phyloP scores from a whole-genome alignment of 2,113 vertebrate species.

The Lepus americanus region DNA sequence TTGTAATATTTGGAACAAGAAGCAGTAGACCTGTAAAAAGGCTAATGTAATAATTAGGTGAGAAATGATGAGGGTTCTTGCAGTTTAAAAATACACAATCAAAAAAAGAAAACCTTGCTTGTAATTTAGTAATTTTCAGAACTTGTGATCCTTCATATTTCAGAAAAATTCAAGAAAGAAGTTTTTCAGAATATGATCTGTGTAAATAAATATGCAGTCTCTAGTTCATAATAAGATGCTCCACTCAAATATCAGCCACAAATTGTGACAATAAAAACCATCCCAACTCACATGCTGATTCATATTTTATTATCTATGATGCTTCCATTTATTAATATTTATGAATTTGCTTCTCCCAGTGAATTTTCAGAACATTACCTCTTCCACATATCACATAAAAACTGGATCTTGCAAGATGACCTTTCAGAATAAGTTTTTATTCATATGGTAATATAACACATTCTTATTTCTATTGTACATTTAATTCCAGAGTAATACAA shows the following conservation, averaged over 20 bases:
- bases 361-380: slow-evolving; percentile 74
- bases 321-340: slow-evolving; percentile 86
- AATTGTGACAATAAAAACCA: slow-evolving; percentile 76
- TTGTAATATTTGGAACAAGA: neutral
- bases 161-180: slow-evolving; percentile 1
- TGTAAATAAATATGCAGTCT: slow-evolving; percentile 47
- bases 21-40: neutral
- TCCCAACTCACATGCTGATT: slow-evolving; percentile 68
- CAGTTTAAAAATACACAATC: neutral
- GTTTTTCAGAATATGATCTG: slow-evolving; percentile 41
- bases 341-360: slow-evolving; percentile 71
- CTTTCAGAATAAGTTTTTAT: slow-evolving; percentile 85
- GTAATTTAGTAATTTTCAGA: slow-evolving; percentile 25
- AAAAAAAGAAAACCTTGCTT: slow-evolving; percentile 2
- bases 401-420: slow-evolving; percentile 82
- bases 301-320: slow-evolving; percentile 78
- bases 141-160: slow-evolving; percentile 47
- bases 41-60: neutral
- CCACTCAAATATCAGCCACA: slow-evolving; percentile 51
- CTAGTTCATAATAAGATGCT: slow-evolving; percentile 55
- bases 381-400: slow-evolving; percentile 72
- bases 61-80: neutral
- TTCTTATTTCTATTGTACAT: slow-evolving; percentile 78
- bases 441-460: slow-evolving; percentile 84
- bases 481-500: slow-evolving; percentile 71